Evolutionary conservation across 2,888 invertebrate species (phyloP).

Genomic region (Xestia ashworthii): DNA sequence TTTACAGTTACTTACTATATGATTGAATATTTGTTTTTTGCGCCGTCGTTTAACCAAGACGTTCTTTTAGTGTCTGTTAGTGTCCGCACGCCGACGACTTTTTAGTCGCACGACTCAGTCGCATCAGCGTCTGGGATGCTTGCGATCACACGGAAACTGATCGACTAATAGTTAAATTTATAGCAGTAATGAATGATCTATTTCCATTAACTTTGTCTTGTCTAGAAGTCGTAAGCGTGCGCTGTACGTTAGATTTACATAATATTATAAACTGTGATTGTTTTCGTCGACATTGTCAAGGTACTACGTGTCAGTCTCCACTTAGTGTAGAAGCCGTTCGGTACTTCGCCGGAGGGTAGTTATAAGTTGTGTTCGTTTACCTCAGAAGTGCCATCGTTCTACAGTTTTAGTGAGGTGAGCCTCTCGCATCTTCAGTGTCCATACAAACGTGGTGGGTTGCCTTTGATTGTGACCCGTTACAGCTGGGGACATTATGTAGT

Average conservation of each 20-base stretch:
- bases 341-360: constrained; percentile 73
- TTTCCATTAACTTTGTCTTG: constrained; percentile 4
- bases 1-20: constrained; percentile 85
- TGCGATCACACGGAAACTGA: not conserved
- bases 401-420: constrained; percentile 60
- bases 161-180: constrained; percentile 2
- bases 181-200: not conserved
- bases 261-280: constrained; percentile 81
- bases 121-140: constrained; percentile 13
- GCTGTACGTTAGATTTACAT: constrained; percentile 62
- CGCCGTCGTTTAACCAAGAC: constrained; percentile 69
- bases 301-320: constrained; percentile 76
- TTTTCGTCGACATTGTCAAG: constrained; percentile 81
- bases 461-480: constrained; percentile 31
- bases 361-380: constrained; percentile 85
- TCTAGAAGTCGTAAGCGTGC: constrained; percentile 39
- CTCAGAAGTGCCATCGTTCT: constrained; percentile 86
- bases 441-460: constrained; percentile 24
- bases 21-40: constrained; percentile 77
- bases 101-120: constrained; percentile 32
- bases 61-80: constrained; percentile 64
- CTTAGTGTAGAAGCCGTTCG: constrained; percentile 66
- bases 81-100: constrained; percentile 50
- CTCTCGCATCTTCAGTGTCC: constrained; percentile 49
- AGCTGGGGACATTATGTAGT: constrained; percentile 12